A percentile compares a stretch with the other conserved stretches of the same genome.
phyloP scores from a whole-genome alignment of 37 sponge, comb jelly and placozoan species.

The Tethya wilhelma region DNA sequence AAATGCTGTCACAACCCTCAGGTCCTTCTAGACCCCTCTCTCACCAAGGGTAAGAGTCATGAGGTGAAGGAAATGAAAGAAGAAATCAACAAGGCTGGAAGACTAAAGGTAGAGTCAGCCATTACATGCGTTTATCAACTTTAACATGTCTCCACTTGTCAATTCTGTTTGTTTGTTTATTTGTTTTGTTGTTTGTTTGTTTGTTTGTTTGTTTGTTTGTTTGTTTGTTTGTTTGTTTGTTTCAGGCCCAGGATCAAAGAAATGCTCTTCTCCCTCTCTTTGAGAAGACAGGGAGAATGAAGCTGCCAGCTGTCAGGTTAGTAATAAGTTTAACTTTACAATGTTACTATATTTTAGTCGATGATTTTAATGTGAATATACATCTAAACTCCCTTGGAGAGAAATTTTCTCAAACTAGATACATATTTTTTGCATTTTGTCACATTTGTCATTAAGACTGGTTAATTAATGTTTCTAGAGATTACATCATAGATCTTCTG shows the following conservation, averaged over 20 bases:
- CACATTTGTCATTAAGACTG: no score
- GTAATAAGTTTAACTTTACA: neutral
- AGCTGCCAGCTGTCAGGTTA: constrained; percentile 76
- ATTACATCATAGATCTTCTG: constrained; percentile 79
- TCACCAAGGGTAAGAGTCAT: constrained; percentile 21
- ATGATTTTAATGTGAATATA: no score
- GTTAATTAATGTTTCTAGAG: constrained; percentile 27
- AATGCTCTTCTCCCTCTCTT: constrained; percentile 64
- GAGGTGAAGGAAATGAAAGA: constrained; percentile 54
- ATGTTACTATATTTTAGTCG: neutral
- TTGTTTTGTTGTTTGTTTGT: neutral
- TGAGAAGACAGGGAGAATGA: constrained; percentile 68
- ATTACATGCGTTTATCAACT: neutral
- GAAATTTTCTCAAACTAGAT: neutral
- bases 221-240: neutral
- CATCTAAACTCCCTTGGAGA: no score
- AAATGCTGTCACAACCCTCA: neutral
- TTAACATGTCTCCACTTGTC: neutral
- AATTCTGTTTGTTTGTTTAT: neutral
- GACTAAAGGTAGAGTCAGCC: constrained; percentile 64
- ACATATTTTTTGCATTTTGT: neutral
- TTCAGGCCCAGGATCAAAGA: constrained; percentile 17
- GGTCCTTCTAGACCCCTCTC: constrained; percentile 53
- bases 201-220: neutral
- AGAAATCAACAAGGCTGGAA: constrained; percentile 44